Conservation (phyloP, 2,888 invertebrate genomes). For the Hydriomena furcata region DNA sequence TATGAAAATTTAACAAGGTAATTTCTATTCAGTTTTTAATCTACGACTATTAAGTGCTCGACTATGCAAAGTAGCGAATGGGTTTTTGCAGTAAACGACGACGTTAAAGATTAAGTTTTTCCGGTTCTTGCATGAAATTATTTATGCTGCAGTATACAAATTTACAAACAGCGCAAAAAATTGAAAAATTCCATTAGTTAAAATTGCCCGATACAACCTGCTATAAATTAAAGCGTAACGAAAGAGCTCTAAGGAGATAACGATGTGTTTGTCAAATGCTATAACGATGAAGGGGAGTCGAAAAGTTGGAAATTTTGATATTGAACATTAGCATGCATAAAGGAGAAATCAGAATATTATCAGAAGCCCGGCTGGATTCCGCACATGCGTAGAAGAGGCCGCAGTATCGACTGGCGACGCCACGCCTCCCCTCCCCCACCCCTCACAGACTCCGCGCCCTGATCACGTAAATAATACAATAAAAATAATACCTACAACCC, state of each 20-base stretch:
- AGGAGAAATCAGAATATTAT: constrained; percentile 77
- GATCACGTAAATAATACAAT: constrained; percentile 72
- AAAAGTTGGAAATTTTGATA: constrained; percentile 64
- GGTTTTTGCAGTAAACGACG: too few species aligned
- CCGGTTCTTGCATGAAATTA: neutral
- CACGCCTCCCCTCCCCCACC: constrained; percentile 35
- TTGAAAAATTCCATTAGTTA: neutral
- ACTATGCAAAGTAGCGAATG: neutral
- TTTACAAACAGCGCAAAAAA: neutral
- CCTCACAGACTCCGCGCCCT: constrained; percentile 67
- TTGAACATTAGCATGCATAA: constrained; percentile 73
- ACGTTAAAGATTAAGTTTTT: too few species aligned
- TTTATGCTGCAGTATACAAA: neutral
- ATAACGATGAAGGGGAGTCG: constrained; percentile 46
- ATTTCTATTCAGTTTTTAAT: too few species aligned
- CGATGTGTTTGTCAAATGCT: constrained; percentile 47
- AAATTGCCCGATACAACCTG: constrained; percentile 4
- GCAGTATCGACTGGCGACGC: constrained; percentile 62
- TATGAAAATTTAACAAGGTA: too few species aligned
- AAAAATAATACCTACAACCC: constrained; percentile 75
- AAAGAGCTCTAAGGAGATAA: constrained; percentile 34
- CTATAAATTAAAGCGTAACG: constrained; percentile 19
- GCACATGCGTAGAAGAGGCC: constrained; percentile 70
- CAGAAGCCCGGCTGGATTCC: constrained; percentile 55
- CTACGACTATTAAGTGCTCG: neutral